Percentiles rank a stretch among this genome's conserved stretches.
Evolutionary conservation across 2,113 vertebrate genomes (phyloP).

Genomic region (Peromyscus polionotus): DNA sequence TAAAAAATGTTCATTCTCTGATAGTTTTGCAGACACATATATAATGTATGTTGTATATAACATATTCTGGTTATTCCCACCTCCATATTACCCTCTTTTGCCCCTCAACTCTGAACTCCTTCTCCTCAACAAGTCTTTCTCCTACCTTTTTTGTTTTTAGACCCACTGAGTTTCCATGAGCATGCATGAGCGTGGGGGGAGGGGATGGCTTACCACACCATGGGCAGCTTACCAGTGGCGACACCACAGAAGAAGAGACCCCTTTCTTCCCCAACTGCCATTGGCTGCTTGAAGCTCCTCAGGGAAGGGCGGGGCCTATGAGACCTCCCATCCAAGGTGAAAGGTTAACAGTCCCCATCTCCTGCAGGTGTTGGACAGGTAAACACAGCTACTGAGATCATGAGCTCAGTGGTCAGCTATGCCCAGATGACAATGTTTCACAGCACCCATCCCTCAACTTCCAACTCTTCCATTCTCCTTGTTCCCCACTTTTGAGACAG

Average conservation of each 20-base stretch:
- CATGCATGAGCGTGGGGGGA: not conserved
- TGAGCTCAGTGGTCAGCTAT: not conserved
- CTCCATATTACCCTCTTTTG: no score
- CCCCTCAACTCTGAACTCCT: no score
- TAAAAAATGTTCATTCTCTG: not conserved
- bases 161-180: not conserved
- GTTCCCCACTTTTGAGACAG: not conserved
- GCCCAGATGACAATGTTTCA: not conserved
- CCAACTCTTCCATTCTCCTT: not conserved
- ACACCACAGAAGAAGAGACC: not conserved
- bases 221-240: not conserved
- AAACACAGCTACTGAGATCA: not conserved
- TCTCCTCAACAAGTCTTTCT: not conserved
- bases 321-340: not conserved
- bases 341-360: not conserved
- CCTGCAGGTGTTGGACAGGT: not conserved
- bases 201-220: not conserved
- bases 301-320: no score
- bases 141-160: not conserved
- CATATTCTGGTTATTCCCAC: not conserved
- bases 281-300: not conserved
- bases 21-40: not conserved
- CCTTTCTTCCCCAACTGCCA: not conserved
- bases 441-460: not conserved
- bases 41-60: not conserved